Base-by-base conservation (phyloP, 2,888 invertebrate species). In the Leptopterna dolabrata region DNA sequence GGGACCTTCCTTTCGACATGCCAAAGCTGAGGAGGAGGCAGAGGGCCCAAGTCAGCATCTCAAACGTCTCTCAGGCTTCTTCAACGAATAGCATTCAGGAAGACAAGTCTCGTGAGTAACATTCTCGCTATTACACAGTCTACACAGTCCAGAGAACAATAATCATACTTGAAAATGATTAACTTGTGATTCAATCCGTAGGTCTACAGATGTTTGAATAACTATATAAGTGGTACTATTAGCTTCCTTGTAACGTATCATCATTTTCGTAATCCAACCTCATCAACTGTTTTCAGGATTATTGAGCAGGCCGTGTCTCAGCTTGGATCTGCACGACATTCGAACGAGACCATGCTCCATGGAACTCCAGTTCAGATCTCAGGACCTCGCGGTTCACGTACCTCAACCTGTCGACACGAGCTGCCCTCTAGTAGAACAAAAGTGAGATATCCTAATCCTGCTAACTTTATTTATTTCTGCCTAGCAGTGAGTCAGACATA, bases 1-100 rank as follows among this genome's bases (percentile, higher is more conserved):
- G 95, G 89, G 95, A 97, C 91, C 93, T 97, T 91, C 97, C 97
- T 87, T 97, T 97, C 91, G 97, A 97, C 91, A 97, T 97, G 97
- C 97, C 97, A 43, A 97, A 97, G 92, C 92, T 97, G 87, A 93
- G 96, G 89, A 93, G 97, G 84, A 94, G 96, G 89, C 92, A 96
- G 90, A 94, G 96, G 89, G 94, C 95, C 89, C 94, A 95, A 96
- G 97, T 70, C 97, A 97, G 92, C 92, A 97, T 94, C 96, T 90
- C 95, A 94, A 88, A 96, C 96, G 91, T 95, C 95, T 96, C 96
- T 7, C 96, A 96, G 91, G 96, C 96, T 76, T 96, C 96, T 24
- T 96, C 96, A 30, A 96, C 96, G 91, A 95, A 96, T 91, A 96
- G 96, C 89, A 95, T 96, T 89, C 94, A 95, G 88, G 96, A 96